phyloP scores from a whole-genome alignment of 1,140 invertebrate genomes.

The Vanessa atalanta region DNA sequence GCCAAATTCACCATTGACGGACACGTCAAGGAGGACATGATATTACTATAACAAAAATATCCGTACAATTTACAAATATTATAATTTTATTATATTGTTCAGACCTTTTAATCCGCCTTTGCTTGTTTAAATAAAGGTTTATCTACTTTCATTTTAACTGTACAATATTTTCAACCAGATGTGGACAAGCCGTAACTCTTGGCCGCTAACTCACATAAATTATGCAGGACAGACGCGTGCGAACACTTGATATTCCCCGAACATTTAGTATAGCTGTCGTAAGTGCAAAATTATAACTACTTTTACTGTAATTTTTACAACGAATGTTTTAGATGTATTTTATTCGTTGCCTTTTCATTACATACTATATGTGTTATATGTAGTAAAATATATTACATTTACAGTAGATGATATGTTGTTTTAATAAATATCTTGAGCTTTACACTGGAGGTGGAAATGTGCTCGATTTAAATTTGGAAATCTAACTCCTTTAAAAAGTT shows the following conservation, averaged over 20 bases:
- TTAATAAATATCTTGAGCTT: too few species aligned
- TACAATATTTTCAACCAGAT: slow-evolving; percentile 10
- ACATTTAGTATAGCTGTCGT: slow-evolving; percentile 9
- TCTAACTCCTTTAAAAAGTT: too few species aligned
- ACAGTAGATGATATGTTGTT: too few species aligned
- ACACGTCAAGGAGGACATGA: too few species aligned
- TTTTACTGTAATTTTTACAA: not conserved
- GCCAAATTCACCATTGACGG: too few species aligned
- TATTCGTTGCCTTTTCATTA: not conserved
- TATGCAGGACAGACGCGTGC: slow-evolving; percentile 29
- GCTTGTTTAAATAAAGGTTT: not conserved
- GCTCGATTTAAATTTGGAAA: too few species aligned
- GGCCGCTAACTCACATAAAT: slow-evolving; percentile 23
- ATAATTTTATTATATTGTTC: not conserved
- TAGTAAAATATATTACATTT: too few species aligned
- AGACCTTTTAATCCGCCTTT: not conserved
- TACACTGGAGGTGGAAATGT: too few species aligned
- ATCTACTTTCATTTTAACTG: not conserved
- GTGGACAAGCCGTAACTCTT: slow-evolving; percentile 9
- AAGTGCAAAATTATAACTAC: not conserved
- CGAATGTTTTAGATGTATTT: not conserved
- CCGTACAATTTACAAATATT: too few species aligned
- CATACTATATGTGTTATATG: not conserved
- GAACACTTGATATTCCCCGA: slow-evolving; percentile 29
- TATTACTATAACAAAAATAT: too few species aligned